A percentile compares a stretch with the other conserved stretches of the same genome.
phyloP scores from a whole-genome alignment of 1,140 invertebrate genomes.

The Vollenhovia emeryi region DNA sequence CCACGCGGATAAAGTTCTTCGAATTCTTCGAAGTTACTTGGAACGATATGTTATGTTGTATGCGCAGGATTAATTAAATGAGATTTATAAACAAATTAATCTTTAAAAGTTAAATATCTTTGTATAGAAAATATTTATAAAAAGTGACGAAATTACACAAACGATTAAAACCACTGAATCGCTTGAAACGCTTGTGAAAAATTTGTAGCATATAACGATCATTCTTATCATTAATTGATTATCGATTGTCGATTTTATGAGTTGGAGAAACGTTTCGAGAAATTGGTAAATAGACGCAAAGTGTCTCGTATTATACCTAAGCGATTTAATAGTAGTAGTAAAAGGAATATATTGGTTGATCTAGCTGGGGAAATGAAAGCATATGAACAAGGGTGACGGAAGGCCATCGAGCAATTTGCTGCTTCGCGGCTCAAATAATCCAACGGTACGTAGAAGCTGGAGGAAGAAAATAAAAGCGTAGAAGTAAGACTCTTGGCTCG shows the following conservation, averaged over 20 bases:
- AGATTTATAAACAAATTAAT: not conserved
- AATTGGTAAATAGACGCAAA: slow-evolving; percentile 1
- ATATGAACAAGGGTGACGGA: slow-evolving; percentile 26
- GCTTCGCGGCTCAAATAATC: slow-evolving; percentile 28
- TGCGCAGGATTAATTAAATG: not conserved
- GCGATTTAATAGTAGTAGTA: slow-evolving; percentile 7
- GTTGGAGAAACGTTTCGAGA: not conserved
- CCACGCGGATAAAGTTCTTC: not conserved
- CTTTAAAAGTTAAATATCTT: not conserved
- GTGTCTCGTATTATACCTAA: not conserved
- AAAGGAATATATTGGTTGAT: slow-evolving; percentile 17
- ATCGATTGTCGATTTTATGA: not conserved
- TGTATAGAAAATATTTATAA: not conserved
- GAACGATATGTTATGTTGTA: not conserved
- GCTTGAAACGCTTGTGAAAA: not conserved
- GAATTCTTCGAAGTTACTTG: not conserved
- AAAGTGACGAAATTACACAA: not conserved
- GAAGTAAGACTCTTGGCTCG: slow-evolving; percentile 23
- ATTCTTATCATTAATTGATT: not conserved
- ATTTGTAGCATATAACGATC: not conserved
- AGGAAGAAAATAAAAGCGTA: slow-evolving; percentile 6
- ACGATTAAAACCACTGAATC: not conserved
- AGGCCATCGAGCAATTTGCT: slow-evolving; percentile 44
- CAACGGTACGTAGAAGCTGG: not conserved
- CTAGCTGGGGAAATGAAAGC: slow-evolving; percentile 32